phyloP scores from a whole-genome alignment of 2,113 vertebrate genomes.

The Hassar affinis region DNA sequence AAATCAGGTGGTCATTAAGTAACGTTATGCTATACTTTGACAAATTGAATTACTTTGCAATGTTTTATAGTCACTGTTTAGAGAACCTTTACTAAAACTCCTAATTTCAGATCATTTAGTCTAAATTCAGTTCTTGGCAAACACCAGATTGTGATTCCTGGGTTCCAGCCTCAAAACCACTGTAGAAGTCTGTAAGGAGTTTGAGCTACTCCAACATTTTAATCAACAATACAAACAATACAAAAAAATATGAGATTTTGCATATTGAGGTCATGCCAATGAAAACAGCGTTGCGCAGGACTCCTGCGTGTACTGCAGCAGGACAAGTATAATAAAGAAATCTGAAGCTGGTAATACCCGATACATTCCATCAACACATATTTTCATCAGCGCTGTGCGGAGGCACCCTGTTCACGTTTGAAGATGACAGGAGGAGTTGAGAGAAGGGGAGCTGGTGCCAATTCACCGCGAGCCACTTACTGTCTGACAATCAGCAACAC shows the following conservation, averaged over 20 bases:
- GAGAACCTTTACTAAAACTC: conserved; percentile 26
- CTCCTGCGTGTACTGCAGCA: not conserved
- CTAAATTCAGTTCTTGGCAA: conserved; percentile 22
- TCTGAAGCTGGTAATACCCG: conserved; percentile 18
- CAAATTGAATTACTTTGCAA: conserved; percentile 8
- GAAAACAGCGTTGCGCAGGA: conserved; percentile 8
- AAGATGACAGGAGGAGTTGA: conserved; percentile 43
- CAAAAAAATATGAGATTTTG: not conserved
- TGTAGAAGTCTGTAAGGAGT: not conserved
- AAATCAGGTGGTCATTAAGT: not conserved
- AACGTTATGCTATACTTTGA: not conserved
- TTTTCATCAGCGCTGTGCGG: conserved; percentile 26
- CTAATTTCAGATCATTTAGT: conserved; percentile 31
- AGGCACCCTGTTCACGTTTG: conserved; percentile 35
- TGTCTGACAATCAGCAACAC: conserved; percentile 43
- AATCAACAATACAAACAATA: conserved; percentile 13
- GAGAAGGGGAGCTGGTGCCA: conserved; percentile 45
- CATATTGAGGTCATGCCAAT: not conserved
- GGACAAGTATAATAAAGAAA: conserved; percentile 1
- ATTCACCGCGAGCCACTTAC: conserved; percentile 29
- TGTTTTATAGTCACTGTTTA: conserved; percentile 9
- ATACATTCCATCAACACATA: conserved; percentile 35
- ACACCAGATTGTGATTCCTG: conserved; percentile 31
- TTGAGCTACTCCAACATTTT: conserved; percentile 32
- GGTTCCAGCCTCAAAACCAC: not conserved